Base-by-base conservation (phyloP, 2,888 invertebrate species). In the Mesodorylaimus sp. region DNA sequence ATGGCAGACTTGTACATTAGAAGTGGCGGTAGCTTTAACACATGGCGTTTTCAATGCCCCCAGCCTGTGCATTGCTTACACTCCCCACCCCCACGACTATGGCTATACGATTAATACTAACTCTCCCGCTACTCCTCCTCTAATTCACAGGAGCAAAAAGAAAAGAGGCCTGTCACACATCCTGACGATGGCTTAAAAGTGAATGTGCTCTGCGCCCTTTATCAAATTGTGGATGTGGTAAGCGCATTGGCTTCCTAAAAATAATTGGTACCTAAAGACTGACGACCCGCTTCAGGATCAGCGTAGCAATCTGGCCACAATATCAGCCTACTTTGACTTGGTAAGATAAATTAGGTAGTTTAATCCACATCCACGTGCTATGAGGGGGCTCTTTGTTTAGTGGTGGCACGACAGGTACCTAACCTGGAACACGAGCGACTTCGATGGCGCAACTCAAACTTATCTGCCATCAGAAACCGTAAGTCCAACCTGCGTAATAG, bases 241-340 rank as follows among this genome's bases (percentile, higher is more conserved):
- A 45, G 58, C 47, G 10, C 23, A 10, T 16, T 27, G 24, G 50
- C 27, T 32, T 16, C 5, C n/a, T 19, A 26, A 29, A 7, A 24
- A n/a, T 26, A 26, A 2, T 45, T 3, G 23, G 16, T 38, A 5
- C 29, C 26, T 3, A 37, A 2, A 13, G 27, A 19, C 38, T 24
- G 38, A 13, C 7, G 13, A 26, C 45, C 21, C n/a, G 5, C 32
- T 57, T 26, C 51, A 63, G 63, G 62, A 64, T 49, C 64, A 64
- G 53, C 54, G 59, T 1, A 61, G 61, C 54, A 64, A 64, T 44
- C 52, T 64, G 50, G 63, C 64, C 29, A 63, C 61, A 1, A 56
- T 64, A 16, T 61, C 62, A 5, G 64, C 64, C 16, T 64, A 62
- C 47, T 63, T 64, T 47, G 64, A 64, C 48, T 60, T 64, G 7